Conservation (phyloP, 2,113 vertebrate species). For the Mystacornis crossleyi region DNA sequence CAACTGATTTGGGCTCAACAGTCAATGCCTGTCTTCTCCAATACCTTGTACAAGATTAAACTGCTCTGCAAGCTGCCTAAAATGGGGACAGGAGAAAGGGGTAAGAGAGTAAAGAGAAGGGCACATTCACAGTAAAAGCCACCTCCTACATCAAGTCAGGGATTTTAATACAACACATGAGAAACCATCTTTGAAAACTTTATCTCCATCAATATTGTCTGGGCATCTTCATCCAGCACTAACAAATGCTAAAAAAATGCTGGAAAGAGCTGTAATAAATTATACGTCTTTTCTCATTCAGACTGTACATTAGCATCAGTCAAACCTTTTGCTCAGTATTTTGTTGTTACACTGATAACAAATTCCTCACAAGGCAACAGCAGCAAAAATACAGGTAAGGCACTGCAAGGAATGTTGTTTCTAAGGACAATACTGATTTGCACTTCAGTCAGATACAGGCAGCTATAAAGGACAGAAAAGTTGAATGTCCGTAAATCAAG, state of each 20-base stretch:
- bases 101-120: not conserved
- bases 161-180: not conserved
- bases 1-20: not conserved
- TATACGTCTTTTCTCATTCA: not conserved
- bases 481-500: not conserved
- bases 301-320: not conserved
- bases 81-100: not conserved
- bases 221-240: not conserved
- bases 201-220: not conserved
- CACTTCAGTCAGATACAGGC: not conserved
- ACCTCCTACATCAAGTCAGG: not conserved
- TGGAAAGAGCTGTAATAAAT: not conserved
- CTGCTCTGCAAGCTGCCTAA: not conserved
- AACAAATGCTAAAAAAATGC: not conserved
- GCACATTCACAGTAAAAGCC: not conserved
- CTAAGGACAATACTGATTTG: not conserved
- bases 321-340: not conserved
- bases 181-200: not conserved
- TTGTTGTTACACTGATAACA: not conserved
- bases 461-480: not conserved
- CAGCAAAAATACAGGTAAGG: not conserved
- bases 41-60: not conserved
- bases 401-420: not conserved
- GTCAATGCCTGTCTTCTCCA: not conserved
- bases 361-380: not conserved